phyloP scores from a whole-genome alignment of 2,888 invertebrate species.

The Ochropleura plecta region DNA sequence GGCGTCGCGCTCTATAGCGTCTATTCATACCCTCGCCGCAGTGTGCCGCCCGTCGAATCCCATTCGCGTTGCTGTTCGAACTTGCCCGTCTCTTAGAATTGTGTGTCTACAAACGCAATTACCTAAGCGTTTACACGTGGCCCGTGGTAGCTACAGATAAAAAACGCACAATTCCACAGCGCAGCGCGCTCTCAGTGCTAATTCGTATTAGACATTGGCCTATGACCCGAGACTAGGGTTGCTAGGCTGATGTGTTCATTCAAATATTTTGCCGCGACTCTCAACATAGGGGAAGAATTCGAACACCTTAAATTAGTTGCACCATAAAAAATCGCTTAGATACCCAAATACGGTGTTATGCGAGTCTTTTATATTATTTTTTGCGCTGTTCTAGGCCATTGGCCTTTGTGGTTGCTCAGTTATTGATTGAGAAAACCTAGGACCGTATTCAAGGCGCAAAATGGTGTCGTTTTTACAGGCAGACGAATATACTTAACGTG shows the following conservation, averaged over 20 bases:
- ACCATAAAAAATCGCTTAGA: constrained; percentile 19
- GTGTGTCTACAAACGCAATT: constrained; percentile 52
- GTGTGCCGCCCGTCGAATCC: constrained; percentile 35
- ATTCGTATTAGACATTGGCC: constrained; percentile 68
- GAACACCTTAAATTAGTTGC: constrained; percentile 1
- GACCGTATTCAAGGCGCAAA: constrained; percentile 34
- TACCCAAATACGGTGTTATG: constrained; percentile 15
- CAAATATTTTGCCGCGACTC: constrained; percentile 33
- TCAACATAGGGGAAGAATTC: constrained; percentile 20
- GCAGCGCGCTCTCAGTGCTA: constrained; percentile 26
- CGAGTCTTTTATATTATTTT: constrained; percentile 16
- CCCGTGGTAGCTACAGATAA: constrained; percentile 53
- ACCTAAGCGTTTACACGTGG: constrained; percentile 59
- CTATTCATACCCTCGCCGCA: constrained; percentile 22
- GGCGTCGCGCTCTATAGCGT: constrained; percentile 29
- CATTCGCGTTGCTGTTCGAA: constrained; percentile 50
- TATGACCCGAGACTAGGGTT: constrained; percentile 62
- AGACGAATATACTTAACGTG: constrained; percentile 34
- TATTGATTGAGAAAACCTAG: constrained; percentile 43
- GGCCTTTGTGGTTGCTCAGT: constrained; percentile 36
- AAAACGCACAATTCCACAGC: constrained; percentile 49
- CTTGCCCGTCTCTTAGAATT: constrained; percentile 45
- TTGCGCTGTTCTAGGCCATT: constrained; percentile 32
- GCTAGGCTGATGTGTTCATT: constrained; percentile 54
- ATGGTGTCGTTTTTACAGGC: constrained; percentile 40